Base-by-base conservation (phyloP, 2,888 invertebrate genomes). In the Theodoxus fluviatilis region DNA sequence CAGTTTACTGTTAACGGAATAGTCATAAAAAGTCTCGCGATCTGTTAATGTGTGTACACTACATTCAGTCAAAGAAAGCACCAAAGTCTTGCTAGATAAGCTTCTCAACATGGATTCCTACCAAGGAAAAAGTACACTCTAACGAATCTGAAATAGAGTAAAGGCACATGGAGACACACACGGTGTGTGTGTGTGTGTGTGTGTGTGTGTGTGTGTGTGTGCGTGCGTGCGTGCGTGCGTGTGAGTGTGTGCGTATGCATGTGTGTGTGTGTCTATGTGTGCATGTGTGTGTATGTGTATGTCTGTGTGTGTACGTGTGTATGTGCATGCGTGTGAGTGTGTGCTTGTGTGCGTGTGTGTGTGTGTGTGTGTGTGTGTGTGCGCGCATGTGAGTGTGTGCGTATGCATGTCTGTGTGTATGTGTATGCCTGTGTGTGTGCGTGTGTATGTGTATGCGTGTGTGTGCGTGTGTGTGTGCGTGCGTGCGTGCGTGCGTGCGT, bases 201-300 rank as follows among this genome's bases (percentile, higher is more conserved):
- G 61, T 33, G 61, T 31, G 61, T 33, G 61, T 35, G 61, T 61
- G 61, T 61, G 61, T 35, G 35, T 33, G 61, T 18, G 61, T 61
- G 61, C 3, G 61, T 35, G 61, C n/a, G 61, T 61, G 61, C 3
- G 61, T 61, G 61, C n/a, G 61, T 61, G 57, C 18, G 61, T 6
- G 61, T 61, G 61, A 3, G 61, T 61, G 61, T 6, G 61, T 61
- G 61, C n/a, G 61, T 61, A 37, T 28, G 57, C 31, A 22, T 52
- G 52, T 52, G 52, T 52, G 52, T 52, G 52, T 52, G 52, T 52
- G 52, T 52, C 22, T 52, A 25, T 52, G 52, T 52, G 52, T 52
- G 52, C 31, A 43, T 49, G 22, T 47, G 47, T 43, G 47, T 33
- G 9, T 18, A 43, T 43, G n/a, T 22, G 52, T 52, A 25, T 52